Conservation (phyloP, 2,888 invertebrate species). For the Arctia plantaginis region DNA sequence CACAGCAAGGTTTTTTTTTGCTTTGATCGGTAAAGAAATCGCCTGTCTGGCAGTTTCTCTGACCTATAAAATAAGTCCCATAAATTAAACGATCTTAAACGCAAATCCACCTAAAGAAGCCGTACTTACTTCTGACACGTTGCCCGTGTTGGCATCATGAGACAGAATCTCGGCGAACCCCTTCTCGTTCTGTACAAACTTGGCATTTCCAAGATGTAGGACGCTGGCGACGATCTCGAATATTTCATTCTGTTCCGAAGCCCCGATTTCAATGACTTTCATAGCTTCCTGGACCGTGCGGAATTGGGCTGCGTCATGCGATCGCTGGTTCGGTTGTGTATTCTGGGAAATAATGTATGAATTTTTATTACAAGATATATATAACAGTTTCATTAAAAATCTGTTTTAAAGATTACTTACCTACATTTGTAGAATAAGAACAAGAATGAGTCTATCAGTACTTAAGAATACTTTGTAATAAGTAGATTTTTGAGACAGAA, state of each 20-base stretch:
- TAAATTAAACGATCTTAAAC: neutral
- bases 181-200: slow-evolving; percentile 90
- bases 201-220: slow-evolving; percentile 94
- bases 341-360: slow-evolving; percentile 53
- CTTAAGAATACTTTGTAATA: no score
- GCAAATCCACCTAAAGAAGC: neutral
- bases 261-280: slow-evolving; percentile 91
- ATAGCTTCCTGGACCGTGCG: slow-evolving; percentile 90
- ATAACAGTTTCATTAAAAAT: no score
- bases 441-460: neutral
- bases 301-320: slow-evolving; percentile 89
- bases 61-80: neutral
- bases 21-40: neutral
- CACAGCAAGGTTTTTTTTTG: no score
- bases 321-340: slow-evolving; percentile 68
- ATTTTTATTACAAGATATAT: neutral
- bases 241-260: slow-evolving; percentile 90
- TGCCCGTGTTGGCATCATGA: slow-evolving; percentile 85
- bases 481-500: no score
- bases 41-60: neutral
- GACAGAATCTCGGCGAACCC: slow-evolving; percentile 89
- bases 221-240: slow-evolving; percentile 94
- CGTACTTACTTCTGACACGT: slow-evolving; percentile 88
- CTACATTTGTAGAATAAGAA: neutral
- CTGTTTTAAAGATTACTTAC: no score